phyloP scores from a whole-genome alignment of 1,140 invertebrate species.

The Hycleus cichorii region DNA sequence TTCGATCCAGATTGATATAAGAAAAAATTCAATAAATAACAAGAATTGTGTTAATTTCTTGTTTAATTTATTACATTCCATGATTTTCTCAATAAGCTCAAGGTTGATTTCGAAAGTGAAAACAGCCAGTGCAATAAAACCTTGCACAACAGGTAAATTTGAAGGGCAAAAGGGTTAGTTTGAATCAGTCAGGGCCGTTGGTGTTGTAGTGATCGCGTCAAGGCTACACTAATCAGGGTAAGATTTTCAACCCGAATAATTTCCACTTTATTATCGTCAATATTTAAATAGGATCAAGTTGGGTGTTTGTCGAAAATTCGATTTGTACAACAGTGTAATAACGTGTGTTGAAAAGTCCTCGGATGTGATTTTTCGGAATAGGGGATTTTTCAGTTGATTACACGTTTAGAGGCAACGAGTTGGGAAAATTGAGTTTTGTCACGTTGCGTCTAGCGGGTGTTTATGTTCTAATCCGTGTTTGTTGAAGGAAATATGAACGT shows the following conservation, averaged over 20 bases:
- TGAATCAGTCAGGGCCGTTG: constrained; percentile 28
- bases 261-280: too few species aligned
- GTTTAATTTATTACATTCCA: too few species aligned
- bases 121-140: constrained; percentile 31
- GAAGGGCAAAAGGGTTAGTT: constrained; percentile 22
- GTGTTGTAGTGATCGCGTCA: constrained; percentile 15
- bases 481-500: constrained; percentile 19
- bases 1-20: too few species aligned
- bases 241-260: too few species aligned
- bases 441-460: constrained; percentile 13
- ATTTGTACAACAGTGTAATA: too few species aligned
- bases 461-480: constrained; percentile 16
- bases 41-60: too few species aligned
- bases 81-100: background rate
- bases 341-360: background rate
- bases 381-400: constrained; percentile 13
- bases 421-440: constrained; percentile 22
- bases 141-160: constrained; percentile 14
- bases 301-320: too few species aligned
- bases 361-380: constrained; percentile 10
- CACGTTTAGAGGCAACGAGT: background rate
- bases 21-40: too few species aligned
- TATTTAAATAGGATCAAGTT: too few species aligned
- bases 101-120: constrained; percentile 26
- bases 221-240: constrained; percentile 15